phyloP scores from a whole-genome alignment of 2,888 invertebrate species.

The Frankliniella fusca region DNA sequence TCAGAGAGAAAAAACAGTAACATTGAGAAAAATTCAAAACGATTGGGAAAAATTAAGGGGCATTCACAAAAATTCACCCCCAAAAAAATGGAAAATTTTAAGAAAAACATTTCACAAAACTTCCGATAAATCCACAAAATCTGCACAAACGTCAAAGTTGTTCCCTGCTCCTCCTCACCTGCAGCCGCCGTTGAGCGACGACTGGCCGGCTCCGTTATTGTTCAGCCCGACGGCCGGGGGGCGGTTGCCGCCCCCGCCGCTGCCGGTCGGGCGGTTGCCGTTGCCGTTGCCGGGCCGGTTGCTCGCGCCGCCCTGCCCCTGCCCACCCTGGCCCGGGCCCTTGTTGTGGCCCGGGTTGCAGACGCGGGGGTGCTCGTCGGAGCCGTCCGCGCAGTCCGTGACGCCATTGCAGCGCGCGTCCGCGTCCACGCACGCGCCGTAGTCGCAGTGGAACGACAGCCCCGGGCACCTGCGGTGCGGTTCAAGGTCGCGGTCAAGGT shows the following conservation, averaged over 20 bases:
- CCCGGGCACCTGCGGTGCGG: conserved; percentile 37
- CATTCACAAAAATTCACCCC: too few relatives aligned
- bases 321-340: neutral
- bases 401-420: conserved; percentile 37
- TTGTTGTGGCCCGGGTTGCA: conserved; percentile 29
- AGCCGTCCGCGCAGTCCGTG: conserved; percentile 40
- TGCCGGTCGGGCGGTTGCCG: neutral
- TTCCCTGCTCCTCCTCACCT: neutral
- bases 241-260: neutral
- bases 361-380: conserved; percentile 38
- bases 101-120: too few relatives aligned
- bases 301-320: neutral
- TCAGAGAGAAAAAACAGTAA: too few relatives aligned
- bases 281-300: neutral
- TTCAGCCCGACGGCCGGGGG: neutral
- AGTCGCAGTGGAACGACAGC: conserved; percentile 38
- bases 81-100: too few relatives aligned
- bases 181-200: neutral
- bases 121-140: too few relatives aligned
- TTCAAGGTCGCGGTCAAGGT: neutral
- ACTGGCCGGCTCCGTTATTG: neutral
- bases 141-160: too few relatives aligned
- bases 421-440: conserved; percentile 39
- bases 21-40: too few relatives aligned
- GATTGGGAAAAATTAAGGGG: too few relatives aligned